These are phyloP conservation scores for Takifugu rubripes DNA, from an alignment of 2,797 vertebrate genomes.

Conservation along the genomic window DNA sequence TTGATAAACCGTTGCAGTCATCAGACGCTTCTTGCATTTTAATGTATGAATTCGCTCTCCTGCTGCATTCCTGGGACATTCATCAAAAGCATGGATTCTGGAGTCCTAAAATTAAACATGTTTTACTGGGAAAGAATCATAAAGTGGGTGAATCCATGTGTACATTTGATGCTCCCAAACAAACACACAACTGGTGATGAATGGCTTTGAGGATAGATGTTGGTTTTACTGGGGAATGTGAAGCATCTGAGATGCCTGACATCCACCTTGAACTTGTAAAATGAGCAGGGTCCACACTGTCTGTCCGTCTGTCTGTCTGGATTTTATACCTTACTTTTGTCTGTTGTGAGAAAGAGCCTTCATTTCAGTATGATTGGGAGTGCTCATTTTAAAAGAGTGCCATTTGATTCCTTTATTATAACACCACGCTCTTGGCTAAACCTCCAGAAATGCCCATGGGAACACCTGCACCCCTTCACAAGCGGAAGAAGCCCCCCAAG, in stretches of 20 bases:
- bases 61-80: no score
- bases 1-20: neutral
- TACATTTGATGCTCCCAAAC: conserved; percentile 43
- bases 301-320: conserved; percentile 13
- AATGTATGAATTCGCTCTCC: neutral
- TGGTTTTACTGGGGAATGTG: conserved; percentile 54
- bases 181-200: conserved; percentile 38
- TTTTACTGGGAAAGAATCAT: no score
- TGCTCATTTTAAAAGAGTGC: neutral
- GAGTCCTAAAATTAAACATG: no score
- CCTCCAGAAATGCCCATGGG: conserved; percentile 85
- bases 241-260: conserved; percentile 61
- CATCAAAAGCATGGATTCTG: no score
- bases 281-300: conserved; percentile 36
- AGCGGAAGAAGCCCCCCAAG: conserved; percentile 91
- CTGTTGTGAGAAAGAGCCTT: conserved; percentile 2
- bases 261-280: conserved; percentile 61
- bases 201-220: conserved; percentile 49
- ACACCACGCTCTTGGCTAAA: conserved; percentile 24
- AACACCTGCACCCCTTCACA: conserved; percentile 89
- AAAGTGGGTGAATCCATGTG: conserved; percentile 10
- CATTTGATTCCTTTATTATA: neutral
- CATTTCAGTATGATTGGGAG: neutral
- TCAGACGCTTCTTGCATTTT: neutral
- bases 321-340: neutral